phyloP scores from a whole-genome alignment of 2,797 vertebrate species.

The Enteromius radiatus region DNA sequence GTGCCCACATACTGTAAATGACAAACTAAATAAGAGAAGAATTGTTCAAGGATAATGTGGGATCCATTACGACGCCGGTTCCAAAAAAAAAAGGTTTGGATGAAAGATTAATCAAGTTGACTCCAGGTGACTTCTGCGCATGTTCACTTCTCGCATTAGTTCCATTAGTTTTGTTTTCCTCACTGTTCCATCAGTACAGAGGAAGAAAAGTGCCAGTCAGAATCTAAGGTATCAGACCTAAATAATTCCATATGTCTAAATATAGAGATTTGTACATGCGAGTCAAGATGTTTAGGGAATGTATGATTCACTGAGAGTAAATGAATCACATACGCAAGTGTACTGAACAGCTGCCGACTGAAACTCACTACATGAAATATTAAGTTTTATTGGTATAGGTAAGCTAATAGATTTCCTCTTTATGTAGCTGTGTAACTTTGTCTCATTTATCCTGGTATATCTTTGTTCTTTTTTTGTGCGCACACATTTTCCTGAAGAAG shows the following conservation, averaged over 20 bases:
- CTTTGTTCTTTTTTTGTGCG: constrained; percentile 8
- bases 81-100: constrained; percentile 18
- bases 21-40: constrained; percentile 12
- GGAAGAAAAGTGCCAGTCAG: neutral
- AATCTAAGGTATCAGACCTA: neutral
- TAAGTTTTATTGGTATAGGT: constrained; percentile 19
- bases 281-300: constrained; percentile 13
- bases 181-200: neutral
- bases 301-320: neutral
- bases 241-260: neutral
- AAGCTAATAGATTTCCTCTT: constrained; percentile 20
- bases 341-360: constrained; percentile 4
- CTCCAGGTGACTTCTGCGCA: neutral
- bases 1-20: constrained; percentile 42
- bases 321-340: neutral
- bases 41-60: constrained; percentile 11
- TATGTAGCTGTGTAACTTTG: constrained; percentile 5
- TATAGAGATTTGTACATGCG: neutral
- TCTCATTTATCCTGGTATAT: constrained; percentile 17
- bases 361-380: constrained; percentile 15
- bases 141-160: neutral
- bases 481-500: constrained; percentile 31
- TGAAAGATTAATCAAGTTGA: constrained; percentile 3
- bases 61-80: neutral
- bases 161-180: neutral